phyloP scores from a whole-genome alignment of 2,888 invertebrate species.

The Aphidoletes aphidimyza region DNA sequence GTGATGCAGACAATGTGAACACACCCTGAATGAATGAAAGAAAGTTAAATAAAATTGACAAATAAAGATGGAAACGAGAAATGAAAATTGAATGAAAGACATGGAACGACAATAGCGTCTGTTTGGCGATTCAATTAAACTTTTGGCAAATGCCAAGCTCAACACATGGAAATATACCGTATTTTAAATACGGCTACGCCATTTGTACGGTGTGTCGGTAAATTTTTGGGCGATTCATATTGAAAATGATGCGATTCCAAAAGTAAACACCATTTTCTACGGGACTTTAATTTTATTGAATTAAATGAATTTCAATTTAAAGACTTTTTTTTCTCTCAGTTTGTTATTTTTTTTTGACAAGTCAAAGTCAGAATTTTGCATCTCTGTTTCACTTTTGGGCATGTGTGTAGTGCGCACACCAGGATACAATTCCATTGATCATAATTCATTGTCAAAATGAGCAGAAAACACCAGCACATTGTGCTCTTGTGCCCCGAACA shows the following conservation, averaged over 20 bases:
- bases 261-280: too few species aligned
- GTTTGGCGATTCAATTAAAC: slow-evolving; percentile 42
- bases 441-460: slow-evolving; percentile 18
- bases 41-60: slow-evolving; percentile 46
- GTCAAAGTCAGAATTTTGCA: not conserved
- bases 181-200: too few species aligned
- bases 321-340: not conserved
- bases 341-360: not conserved
- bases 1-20: not conserved
- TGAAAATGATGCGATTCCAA: too few species aligned
- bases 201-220: not conserved
- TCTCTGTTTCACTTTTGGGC: not conserved
- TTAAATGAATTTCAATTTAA: not conserved
- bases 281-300: not conserved
- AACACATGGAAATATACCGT: not conserved
- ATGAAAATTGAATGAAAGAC: slow-evolving; percentile 50
- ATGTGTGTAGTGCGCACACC: not conserved
- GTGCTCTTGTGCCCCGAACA: not conserved
- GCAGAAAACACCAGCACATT: not conserved
- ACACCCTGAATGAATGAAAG: not conserved
- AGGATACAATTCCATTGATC: not conserved
- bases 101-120: not conserved
- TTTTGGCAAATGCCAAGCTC: not conserved
- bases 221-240: not conserved
- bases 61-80: slow-evolving; percentile 40